phyloP scores from a whole-genome alignment of 1,140 invertebrate species.

The Pomacea maculata region DNA sequence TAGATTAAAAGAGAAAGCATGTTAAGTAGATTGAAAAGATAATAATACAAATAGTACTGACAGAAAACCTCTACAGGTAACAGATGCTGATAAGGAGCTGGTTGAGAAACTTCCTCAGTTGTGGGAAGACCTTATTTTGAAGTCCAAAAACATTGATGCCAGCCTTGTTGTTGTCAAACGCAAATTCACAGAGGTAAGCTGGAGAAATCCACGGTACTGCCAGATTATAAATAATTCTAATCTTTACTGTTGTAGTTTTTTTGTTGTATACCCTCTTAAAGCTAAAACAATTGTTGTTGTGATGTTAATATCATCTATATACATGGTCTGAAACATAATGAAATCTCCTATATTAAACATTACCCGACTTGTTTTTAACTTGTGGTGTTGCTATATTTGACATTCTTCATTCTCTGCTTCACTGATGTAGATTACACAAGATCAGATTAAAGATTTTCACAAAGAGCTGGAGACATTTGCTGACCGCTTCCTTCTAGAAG shows the following conservation, averaged over 20 bases:
- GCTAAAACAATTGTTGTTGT: too few relatives aligned
- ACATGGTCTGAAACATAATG: background rate
- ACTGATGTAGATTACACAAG: conserved; percentile 56
- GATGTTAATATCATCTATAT: too few relatives aligned
- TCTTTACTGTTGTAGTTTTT: too few relatives aligned
- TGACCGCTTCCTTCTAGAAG: conserved; percentile 76
- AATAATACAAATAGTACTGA: too few relatives aligned
- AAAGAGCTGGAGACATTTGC: conserved; percentile 75
- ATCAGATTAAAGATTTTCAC: conserved; percentile 78
- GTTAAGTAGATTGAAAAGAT: too few relatives aligned
- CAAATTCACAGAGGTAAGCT: conserved; percentile 75
- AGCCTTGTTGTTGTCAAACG: conserved; percentile 66
- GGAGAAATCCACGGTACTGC: too few relatives aligned
- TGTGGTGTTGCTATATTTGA: conserved; percentile 15
- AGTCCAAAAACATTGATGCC: conserved; percentile 65
- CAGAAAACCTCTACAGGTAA: conserved; percentile 38
- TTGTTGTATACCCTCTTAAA: too few relatives aligned
- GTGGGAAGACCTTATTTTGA: conserved; percentile 63
- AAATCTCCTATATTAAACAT: too few relatives aligned
- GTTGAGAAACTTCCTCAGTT: conserved; percentile 52
- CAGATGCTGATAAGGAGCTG: conserved; percentile 56
- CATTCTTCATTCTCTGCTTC: conserved; percentile 3
- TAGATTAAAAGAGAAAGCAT: too few relatives aligned
- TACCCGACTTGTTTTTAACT: conserved; percentile 7
- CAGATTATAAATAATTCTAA: too few relatives aligned